Evolutionary conservation across 2,888 invertebrate genomes (phyloP).

Genomic region (Standfussiana lucernea): DNA sequence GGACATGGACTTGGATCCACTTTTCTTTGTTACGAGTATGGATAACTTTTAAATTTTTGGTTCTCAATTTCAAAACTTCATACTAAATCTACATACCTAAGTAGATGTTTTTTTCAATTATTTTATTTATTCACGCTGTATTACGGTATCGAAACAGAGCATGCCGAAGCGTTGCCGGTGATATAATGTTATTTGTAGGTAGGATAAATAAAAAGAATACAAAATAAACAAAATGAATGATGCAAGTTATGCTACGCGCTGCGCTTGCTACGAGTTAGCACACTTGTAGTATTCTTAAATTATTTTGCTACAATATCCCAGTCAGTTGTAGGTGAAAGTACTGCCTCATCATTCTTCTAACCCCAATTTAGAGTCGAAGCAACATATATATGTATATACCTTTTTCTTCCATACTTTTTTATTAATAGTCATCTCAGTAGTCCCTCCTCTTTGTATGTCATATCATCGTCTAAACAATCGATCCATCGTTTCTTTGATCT

Average conservation of each 20-base stretch:
- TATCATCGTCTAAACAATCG: background rate
- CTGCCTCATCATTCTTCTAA: background rate
- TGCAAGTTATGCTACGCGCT: background rate
- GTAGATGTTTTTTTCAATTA: background rate
- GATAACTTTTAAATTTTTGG: background rate
- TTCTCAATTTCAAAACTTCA: background rate
- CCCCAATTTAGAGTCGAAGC: background rate
- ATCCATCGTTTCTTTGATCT: background rate
- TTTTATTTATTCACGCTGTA: background rate
- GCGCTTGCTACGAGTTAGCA: slow-evolving; percentile 23
- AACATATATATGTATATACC: background rate
- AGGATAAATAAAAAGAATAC: background rate
- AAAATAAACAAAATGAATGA: background rate
- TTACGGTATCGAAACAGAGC: background rate
- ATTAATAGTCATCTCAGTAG: background rate
- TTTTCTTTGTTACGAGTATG: background rate
- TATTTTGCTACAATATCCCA: background rate
- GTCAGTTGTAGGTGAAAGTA: background rate
- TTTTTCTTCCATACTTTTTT: background rate
- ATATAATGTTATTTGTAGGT: background rate
- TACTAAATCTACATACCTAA: background rate
- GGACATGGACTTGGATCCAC: background rate
- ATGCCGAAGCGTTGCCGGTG: background rate
- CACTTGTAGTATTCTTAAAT: background rate
- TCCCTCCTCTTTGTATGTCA: background rate